Evolutionary conservation across 2,888 invertebrate genomes (phyloP).

Genomic region (Thysanoteuthis rhombus): DNA sequence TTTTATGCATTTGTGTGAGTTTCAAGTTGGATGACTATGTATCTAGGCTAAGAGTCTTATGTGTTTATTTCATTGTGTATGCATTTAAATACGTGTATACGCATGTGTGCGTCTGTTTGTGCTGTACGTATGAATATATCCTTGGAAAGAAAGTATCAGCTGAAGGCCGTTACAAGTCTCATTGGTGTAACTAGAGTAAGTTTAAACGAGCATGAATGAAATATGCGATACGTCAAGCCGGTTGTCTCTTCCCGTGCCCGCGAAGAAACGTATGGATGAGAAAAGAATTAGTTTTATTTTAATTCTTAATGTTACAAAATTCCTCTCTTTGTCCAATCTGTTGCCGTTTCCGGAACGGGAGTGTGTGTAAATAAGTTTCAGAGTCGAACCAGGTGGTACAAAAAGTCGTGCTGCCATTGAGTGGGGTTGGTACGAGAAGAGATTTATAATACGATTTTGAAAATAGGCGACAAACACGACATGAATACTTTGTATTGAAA

Average conservation of each 20-base stretch:
- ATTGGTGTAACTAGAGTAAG: neutral
- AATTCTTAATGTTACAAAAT: constrained; percentile 12
- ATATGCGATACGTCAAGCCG: neutral
- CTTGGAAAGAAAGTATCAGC: neutral
- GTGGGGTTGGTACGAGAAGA: neutral
- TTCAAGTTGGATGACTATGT: too few relatives aligned
- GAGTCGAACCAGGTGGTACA: neutral
- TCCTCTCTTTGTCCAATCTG: neutral
- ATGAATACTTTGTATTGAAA: neutral
- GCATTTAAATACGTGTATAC: neutral
- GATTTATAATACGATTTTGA: neutral
- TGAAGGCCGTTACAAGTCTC: neutral
- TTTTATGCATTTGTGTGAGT: too few relatives aligned
- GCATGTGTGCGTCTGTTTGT: neutral
- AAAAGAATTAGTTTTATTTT: neutral
- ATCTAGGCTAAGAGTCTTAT: too few relatives aligned
- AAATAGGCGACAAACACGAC: neutral
- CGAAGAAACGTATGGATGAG: neutral
- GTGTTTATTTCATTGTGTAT: too few relatives aligned
- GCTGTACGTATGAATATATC: neutral
- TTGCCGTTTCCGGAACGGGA: neutral
- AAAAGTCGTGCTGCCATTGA: neutral
- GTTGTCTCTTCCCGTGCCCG: neutral
- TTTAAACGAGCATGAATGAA: neutral
- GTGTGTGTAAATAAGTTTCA: neutral